phyloP scores from a whole-genome alignment of 2,113 vertebrate species.

The Pygoscelis adeliae region DNA sequence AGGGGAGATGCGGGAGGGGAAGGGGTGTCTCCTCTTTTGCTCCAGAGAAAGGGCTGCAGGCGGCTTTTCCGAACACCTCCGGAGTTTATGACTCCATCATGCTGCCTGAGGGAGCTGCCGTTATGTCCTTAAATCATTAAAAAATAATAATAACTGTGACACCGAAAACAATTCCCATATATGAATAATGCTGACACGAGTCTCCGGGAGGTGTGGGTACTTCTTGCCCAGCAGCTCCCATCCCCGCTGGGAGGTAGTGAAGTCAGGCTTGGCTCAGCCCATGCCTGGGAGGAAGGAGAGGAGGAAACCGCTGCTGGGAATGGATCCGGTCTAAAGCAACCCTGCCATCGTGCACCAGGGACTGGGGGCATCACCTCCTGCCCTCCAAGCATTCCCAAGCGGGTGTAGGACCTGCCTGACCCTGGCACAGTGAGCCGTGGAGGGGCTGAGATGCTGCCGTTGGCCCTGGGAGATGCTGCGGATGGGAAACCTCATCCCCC shows the following conservation, averaged over 20 bases:
- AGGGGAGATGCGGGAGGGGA: neutral
- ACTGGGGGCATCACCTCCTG: neutral
- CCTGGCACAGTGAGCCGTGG: neutral
- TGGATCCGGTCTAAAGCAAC: neutral
- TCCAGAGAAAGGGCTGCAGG: neutral
- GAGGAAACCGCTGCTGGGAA: neutral
- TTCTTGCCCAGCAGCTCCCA: neutral
- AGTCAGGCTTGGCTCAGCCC: neutral
- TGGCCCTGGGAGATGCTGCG: neutral
- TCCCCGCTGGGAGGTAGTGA: neutral
- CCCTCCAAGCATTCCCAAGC: neutral
- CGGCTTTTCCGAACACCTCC: neutral
- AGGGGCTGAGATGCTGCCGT: neutral
- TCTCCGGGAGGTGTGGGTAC: neutral
- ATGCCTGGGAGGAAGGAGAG: neutral
- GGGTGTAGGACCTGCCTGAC: neutral
- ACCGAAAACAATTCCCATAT: neutral
- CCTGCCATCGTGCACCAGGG: neutral
- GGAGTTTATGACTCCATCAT: neutral
- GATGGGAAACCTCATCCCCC: neutral
- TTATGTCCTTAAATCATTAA: constrained; percentile 10
- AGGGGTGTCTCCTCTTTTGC: neutral
- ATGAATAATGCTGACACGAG: neutral
- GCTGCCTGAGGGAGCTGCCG: neutral
- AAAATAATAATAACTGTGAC: neutral